These are phyloP conservation scores for Chionodraco myersi DNA, from an alignment of 2,113 vertebrate genomes.

Conservation along the genomic window DNA sequence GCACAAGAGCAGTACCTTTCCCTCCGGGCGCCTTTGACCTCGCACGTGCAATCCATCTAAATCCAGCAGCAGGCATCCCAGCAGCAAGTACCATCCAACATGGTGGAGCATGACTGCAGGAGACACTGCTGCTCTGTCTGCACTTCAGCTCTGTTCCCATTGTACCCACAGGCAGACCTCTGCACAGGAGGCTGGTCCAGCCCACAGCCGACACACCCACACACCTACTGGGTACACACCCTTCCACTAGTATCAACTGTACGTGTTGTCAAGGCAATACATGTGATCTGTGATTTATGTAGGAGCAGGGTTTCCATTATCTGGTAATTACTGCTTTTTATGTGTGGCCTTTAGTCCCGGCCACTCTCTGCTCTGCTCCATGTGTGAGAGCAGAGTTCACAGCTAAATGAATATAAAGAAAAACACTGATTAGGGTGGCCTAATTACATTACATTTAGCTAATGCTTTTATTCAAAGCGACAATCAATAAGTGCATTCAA, in stretches of 20 bases:
- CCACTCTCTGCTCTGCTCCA: too few species aligned
- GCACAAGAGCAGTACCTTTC: constrained; percentile 59
- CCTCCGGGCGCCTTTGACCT: constrained; percentile 48
- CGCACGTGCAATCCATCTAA: constrained; percentile 54
- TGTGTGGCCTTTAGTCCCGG: too few species aligned
- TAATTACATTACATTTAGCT: too few species aligned
- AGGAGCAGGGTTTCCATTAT: neutral
- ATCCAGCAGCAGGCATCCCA: constrained; percentile 77
- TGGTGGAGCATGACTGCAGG: constrained; percentile 71
- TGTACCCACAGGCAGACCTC: constrained; percentile 47
- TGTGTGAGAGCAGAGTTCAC: too few species aligned
- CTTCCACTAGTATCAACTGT: constrained; percentile 27
- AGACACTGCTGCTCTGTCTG: constrained; percentile 53
- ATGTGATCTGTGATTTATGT: neutral
- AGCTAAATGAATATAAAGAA: too few species aligned
- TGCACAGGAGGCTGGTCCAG: constrained; percentile 57
- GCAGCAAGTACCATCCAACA: constrained; percentile 73
- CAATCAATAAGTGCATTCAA: too few species aligned
- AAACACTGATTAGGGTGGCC: too few species aligned
- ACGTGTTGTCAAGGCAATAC: constrained; percentile 15
- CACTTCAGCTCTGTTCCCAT: constrained; percentile 49
- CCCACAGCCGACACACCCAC: constrained; percentile 70
- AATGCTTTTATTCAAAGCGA: too few species aligned
- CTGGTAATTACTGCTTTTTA: too few species aligned
- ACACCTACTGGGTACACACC: constrained; percentile 58